Conservation (phyloP, 2,797 vertebrate species). For the Coracias cyanogaster region DNA sequence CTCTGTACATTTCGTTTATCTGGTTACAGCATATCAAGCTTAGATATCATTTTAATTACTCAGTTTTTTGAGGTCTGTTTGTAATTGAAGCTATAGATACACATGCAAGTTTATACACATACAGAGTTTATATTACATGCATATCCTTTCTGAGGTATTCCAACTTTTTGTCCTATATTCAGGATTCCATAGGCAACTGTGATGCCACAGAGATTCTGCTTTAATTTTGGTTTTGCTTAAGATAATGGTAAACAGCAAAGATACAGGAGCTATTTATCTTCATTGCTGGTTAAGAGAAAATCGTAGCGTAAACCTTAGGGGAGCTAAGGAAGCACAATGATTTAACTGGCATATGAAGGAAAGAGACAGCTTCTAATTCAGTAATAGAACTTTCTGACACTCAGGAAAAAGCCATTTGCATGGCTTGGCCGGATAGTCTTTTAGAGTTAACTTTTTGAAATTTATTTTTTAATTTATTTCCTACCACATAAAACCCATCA, state of each 20-base stretch:
- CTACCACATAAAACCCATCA: not conserved
- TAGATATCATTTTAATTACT: not conserved
- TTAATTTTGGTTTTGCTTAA: conserved; percentile 49
- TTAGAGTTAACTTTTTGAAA: not conserved
- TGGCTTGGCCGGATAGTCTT: not conserved
- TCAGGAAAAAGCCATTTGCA: not conserved
- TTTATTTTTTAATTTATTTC: not conserved
- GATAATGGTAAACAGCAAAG: conserved; percentile 22
- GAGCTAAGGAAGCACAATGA: conserved; percentile 22
- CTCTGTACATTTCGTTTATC: not conserved
- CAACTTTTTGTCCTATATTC: not conserved
- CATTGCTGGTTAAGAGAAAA: conserved; percentile 41
- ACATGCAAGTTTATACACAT: not conserved
- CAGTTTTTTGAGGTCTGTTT: not conserved
- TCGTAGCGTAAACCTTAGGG: not conserved
- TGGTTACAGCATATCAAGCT: not conserved
- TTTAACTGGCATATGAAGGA: conserved; percentile 26
- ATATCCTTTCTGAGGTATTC: not conserved
- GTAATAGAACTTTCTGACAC: conserved; percentile 14
- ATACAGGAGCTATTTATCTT: conserved; percentile 49
- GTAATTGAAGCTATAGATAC: not conserved
- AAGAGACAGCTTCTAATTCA: conserved; percentile 54
- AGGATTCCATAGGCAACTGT: not conserved
- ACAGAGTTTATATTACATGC: not conserved
- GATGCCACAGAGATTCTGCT: not conserved